Conservation (phyloP, 2,113 vertebrate genomes). For the Ariopsis seemanni region DNA sequence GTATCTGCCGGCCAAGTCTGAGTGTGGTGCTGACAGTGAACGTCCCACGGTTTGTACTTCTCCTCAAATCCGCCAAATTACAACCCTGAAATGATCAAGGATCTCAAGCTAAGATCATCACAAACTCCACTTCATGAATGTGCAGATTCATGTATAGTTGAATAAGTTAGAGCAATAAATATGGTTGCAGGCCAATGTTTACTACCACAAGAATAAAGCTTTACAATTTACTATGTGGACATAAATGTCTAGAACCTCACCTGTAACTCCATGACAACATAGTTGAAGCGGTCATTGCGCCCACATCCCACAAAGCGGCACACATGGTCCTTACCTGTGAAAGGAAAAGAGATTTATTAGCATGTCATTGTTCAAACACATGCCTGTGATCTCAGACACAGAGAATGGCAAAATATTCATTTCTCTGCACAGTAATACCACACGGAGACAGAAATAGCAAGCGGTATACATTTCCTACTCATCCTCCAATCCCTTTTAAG, state of each 20-base stretch:
- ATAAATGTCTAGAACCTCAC: constrained; percentile 63
- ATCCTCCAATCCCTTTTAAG: background rate
- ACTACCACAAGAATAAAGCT: background rate
- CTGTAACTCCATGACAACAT: constrained; percentile 99
- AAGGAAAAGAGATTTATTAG: constrained; percentile 20
- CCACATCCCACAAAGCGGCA: constrained; percentile 98
- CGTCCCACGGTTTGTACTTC: constrained; percentile 90
- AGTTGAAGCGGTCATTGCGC: constrained; percentile 97
- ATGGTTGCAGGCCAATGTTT: background rate
- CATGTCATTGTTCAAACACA: background rate
- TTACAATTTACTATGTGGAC: background rate
- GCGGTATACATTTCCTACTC: background rate
- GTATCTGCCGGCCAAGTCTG: constrained; percentile 91
- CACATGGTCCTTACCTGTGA: constrained; percentile 92
- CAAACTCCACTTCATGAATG: background rate
- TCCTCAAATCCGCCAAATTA: constrained; percentile 93
- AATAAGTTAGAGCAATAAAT: background rate
- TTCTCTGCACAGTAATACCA: background rate
- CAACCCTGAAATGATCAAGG: constrained; percentile 78
- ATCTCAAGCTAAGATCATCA: background rate
- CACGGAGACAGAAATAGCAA: background rate
- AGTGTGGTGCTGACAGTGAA: constrained; percentile 95
- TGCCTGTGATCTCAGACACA: background rate
- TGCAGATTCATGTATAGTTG: background rate
- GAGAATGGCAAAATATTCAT: background rate